Evolutionary conservation across 2,113 vertebrate genomes (phyloP).

Genomic region (Lanius collurio): DNA sequence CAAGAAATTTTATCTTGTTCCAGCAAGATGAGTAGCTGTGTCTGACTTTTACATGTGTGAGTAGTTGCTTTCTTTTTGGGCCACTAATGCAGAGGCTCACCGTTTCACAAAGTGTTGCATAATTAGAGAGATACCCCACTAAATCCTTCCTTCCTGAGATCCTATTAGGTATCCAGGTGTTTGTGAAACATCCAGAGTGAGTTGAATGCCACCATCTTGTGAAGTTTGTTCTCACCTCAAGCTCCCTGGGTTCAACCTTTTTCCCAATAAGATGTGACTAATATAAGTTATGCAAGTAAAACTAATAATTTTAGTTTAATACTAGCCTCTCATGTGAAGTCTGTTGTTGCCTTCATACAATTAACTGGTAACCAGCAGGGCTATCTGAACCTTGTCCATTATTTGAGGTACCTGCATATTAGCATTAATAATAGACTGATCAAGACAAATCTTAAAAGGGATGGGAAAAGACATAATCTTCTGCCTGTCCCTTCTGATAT

Average conservation of each 20-base stretch:
- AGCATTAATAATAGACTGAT: neutral
- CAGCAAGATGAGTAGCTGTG: neutral
- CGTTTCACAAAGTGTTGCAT: neutral
- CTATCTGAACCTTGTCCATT: neutral
- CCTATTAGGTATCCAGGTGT: neutral
- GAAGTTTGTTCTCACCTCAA: neutral
- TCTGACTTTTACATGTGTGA: neutral
- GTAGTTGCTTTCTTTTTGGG: neutral
- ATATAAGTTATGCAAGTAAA: neutral
- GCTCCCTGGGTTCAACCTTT: neutral
- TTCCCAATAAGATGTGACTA: neutral
- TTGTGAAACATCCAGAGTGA: neutral
- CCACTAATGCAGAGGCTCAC: neutral
- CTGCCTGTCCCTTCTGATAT: neutral
- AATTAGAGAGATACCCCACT: neutral
- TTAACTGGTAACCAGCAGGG: neutral
- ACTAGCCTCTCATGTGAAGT: neutral
- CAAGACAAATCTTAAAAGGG: neutral
- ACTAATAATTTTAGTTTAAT: neutral
- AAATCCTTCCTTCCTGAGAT: neutral
- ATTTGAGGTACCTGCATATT: neutral
- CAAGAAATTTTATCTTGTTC: neutral
- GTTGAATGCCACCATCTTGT: neutral
- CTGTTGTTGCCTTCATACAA: neutral
- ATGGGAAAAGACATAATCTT: neutral